These are phyloP conservation scores for Leptopilina syphax DNA, from an alignment of 2,888 invertebrate species.

Conservation along the genomic window DNA sequence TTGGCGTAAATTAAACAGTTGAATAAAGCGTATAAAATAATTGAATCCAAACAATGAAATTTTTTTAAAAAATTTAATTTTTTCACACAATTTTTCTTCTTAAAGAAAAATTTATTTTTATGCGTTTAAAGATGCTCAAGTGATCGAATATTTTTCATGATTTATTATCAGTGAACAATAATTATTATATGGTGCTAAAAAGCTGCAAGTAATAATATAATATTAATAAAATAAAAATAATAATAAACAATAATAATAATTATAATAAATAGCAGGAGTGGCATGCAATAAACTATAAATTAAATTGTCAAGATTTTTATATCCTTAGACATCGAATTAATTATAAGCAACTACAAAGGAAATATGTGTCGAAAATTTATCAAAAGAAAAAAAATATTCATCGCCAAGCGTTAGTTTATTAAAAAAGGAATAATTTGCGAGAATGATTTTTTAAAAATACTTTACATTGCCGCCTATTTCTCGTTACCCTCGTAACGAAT, in stretches of 20 bases:
- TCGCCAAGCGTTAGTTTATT: not conserved
- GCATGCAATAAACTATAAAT: not conserved
- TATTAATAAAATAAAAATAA: no score
- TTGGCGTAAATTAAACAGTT: no score
- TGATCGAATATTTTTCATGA: not conserved
- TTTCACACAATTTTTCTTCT: no score
- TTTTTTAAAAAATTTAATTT: no score
- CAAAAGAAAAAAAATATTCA: not conserved
- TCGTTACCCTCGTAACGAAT: not conserved
- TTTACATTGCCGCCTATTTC: constrained; percentile 1
- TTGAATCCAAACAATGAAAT: no score
- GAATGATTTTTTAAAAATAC: constrained; percentile 28
- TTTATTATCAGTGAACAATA: constrained; percentile 55
- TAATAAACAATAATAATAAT: no score
- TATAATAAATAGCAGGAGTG: constrained; percentile 47
- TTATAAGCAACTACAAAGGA: constrained; percentile 16
- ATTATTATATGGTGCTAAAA: constrained; percentile 63
- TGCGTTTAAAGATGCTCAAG: constrained; percentile 5
- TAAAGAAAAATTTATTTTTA: not conserved
- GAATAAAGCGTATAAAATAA: no score
- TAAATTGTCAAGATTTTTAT: constrained; percentile 27
- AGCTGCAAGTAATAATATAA: constrained; percentile 57
- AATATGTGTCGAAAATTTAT: constrained; percentile 27
- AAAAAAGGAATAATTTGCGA: constrained; percentile 10
- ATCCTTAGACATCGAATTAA: constrained; percentile 34